Evolutionary conservation across 2,113 vertebrate species (phyloP), one percentile per base, ranked within the genome.

Genomic region (Zosterops hypoxanthus): DNA sequence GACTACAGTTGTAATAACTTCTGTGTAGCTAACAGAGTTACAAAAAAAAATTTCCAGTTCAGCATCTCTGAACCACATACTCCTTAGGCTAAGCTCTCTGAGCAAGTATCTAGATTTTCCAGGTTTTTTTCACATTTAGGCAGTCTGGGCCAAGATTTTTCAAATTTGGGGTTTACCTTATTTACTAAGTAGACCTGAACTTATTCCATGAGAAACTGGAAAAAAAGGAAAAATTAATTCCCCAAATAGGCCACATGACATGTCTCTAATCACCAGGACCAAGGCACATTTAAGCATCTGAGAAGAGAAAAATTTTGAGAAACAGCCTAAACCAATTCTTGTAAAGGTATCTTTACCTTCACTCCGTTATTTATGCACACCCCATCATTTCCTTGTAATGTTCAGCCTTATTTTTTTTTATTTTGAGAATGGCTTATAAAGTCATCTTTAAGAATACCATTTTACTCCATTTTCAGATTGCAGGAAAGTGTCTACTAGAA

Each of bases 361-460:
- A 10, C 8, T 42, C 6, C 7, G 42, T 66, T 75, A 34, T 19
- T 71, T 24, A 39, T 29, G 6, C 9, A 59, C 4, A 41, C 2
- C 26, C 22, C 0, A 0, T 57, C 81, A 1, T 42, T 68, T 83
- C 9, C 11, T 64, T 75, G 9, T 29, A 42, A 50, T 4, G 1
- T 33, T 39, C 31, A 3, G 2, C 10, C 29, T 66, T 87, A 15
- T 53, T 88, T 73, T 60, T 78, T 78, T 52, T 76, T 64, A 41
- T 41, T 68, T 94, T 90, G n/a, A 72, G 26, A 68, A n/a, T 17
- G 1, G 6, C 13, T 91, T 68, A 28, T n/a, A 23, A 34, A 94
- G 34, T 59, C 15, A 70, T 1, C 5, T 72, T 56, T 42, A 75
- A 42, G 19, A 88, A 56, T 39, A 41, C 5, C 4, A n/a, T 2